Evolutionary conservation across 2,888 invertebrate genomes (phyloP).

Genomic region (Dryobota labecula): DNA sequence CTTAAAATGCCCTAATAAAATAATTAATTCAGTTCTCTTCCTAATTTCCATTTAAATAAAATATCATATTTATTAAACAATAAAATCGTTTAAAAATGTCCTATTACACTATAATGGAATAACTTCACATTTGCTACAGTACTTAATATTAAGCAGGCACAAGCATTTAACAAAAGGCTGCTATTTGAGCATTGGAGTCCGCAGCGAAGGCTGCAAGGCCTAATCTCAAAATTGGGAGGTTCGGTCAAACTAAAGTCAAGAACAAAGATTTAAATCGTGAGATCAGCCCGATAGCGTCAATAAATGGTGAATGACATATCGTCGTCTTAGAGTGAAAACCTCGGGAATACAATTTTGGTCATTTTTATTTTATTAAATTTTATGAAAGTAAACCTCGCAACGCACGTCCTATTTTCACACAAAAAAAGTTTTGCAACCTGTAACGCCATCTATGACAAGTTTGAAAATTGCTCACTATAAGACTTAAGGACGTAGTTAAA

Average conservation of each 20-base stretch:
- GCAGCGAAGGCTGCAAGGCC: slow-evolving; percentile 18
- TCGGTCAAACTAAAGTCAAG: not conserved
- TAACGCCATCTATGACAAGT: too few species aligned
- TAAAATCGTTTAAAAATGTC: slow-evolving; percentile 49
- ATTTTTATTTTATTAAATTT: too few species aligned
- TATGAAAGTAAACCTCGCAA: too few species aligned
- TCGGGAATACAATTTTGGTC: too few species aligned
- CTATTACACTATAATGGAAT: slow-evolving; percentile 55
- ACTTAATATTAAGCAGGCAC: slow-evolving; percentile 80
- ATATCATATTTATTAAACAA: slow-evolving; percentile 17
- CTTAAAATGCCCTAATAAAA: slow-evolving; percentile 7
- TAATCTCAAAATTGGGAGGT: slow-evolving; percentile 14
- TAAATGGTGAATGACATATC: not conserved
- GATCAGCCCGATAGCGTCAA: not conserved
- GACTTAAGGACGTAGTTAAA: too few species aligned
- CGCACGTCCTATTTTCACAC: too few species aligned
- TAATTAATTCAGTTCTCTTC: slow-evolving; percentile 4
- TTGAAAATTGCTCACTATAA: too few species aligned
- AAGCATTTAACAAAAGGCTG: slow-evolving; percentile 85
- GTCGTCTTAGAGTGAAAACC: too few species aligned
- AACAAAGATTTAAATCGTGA: not conserved
- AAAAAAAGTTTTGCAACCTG: too few species aligned
- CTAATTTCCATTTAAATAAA: slow-evolving; percentile 21
- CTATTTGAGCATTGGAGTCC: slow-evolving; percentile 74
- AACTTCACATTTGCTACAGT: slow-evolving; percentile 59